phyloP scores from a whole-genome alignment of 2,113 vertebrate genomes.

The Psilopsiagon aurifrons region DNA sequence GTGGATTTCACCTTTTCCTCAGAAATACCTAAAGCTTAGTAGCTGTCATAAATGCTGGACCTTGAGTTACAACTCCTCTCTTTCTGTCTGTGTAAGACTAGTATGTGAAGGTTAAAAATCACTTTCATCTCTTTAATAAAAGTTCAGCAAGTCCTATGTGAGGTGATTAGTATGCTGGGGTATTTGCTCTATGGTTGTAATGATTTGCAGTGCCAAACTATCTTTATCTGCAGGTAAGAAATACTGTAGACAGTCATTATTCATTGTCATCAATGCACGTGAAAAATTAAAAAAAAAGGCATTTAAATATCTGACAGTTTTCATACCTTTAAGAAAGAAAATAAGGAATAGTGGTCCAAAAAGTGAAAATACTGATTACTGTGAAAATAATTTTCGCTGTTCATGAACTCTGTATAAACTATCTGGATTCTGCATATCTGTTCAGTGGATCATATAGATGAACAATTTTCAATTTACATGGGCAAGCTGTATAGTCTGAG shows the following conservation, averaged over 20 bases:
- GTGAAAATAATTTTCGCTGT: neutral
- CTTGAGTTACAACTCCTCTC: neutral
- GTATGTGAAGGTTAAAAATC: neutral
- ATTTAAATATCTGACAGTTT: neutral
- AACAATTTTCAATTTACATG: slow-evolving; percentile 20
- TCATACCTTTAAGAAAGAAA: neutral
- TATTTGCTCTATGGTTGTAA: neutral
- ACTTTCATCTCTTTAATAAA: neutral
- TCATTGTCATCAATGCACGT: neutral
- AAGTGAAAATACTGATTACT: neutral
- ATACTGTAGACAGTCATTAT: neutral
- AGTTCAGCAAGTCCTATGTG: neutral
- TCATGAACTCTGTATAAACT: neutral
- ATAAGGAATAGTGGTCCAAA: neutral
- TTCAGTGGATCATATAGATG: neutral
- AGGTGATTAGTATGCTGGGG: neutral
- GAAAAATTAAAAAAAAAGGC: neutral
- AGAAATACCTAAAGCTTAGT: neutral
- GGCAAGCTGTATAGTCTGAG: neutral
- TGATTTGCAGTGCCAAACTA: neutral
- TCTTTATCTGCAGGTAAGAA: neutral
- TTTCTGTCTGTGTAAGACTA: neutral
- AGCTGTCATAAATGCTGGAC: neutral
- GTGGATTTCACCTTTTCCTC: neutral
- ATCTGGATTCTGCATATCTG: neutral